These are phyloP conservation scores for Synanthedon andrenaeformis DNA, from an alignment of 2,888 invertebrate genomes.

Conservation along the genomic window DNA sequence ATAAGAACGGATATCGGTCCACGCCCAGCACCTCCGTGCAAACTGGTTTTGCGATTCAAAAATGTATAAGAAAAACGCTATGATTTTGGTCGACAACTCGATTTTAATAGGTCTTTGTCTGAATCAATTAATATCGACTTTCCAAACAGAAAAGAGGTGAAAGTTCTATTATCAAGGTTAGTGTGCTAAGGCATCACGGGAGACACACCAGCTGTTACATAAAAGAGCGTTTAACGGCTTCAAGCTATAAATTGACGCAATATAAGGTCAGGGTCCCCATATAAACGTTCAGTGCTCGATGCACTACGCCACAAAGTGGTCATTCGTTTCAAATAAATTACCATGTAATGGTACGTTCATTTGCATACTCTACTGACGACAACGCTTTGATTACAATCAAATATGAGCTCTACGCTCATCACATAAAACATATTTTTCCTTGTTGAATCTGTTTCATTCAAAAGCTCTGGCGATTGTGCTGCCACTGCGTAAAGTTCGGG, in stretches of 20 bases:
- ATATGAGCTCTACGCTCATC: slow-evolving; percentile 28
- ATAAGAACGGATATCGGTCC: slow-evolving; percentile 19
- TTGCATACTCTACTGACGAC: slow-evolving; percentile 59
- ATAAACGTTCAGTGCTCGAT: slow-evolving; percentile 63
- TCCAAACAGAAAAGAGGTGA: slow-evolving; percentile 24
- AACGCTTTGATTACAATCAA: slow-evolving; percentile 21
- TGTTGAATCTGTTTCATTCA: slow-evolving; percentile 43
- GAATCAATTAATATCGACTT: too few species aligned
- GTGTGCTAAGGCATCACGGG: slow-evolving; percentile 41
- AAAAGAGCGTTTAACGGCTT: slow-evolving; percentile 58
- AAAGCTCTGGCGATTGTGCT: slow-evolving; percentile 43
- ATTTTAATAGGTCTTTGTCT: too few species aligned
- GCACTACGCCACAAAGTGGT: slow-evolving; percentile 68
- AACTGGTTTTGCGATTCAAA: slow-evolving; percentile 1
- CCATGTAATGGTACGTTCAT: slow-evolving; percentile 68
- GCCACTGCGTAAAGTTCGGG: slow-evolving; percentile 31
- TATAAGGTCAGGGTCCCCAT: slow-evolving; percentile 70
- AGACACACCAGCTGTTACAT: slow-evolving; percentile 62
- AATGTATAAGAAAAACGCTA: too few species aligned
- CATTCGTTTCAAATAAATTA: slow-evolving; percentile 72
- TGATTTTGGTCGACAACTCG: too few species aligned
- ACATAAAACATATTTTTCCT: slow-evolving; percentile 23
- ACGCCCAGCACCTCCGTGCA: slow-evolving; percentile 6
- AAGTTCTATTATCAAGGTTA: slow-evolving; percentile 53
- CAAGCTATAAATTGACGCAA: slow-evolving; percentile 64